phyloP scores from a whole-genome alignment of 2,113 vertebrate species.

The Mormyrus lacerda region DNA sequence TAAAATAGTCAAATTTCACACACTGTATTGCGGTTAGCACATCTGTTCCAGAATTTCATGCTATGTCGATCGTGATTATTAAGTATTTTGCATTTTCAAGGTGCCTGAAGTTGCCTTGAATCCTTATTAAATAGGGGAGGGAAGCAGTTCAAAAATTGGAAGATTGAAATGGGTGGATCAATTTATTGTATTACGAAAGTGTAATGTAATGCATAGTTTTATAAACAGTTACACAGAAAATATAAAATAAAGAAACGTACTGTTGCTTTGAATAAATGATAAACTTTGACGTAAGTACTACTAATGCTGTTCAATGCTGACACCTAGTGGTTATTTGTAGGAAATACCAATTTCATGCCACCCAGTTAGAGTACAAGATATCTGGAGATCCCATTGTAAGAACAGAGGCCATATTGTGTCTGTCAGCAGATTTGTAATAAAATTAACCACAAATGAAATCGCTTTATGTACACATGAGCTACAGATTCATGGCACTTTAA shows the following conservation, averaged over 20 bases:
- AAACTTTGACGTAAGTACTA: background rate
- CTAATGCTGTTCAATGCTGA: constrained; percentile 3
- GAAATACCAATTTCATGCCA: background rate
- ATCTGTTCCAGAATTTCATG: background rate
- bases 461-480: background rate
- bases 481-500: background rate
- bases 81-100: background rate
- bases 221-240: background rate
- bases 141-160: background rate
- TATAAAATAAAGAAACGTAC: background rate
- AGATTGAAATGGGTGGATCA: background rate
- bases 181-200: background rate
- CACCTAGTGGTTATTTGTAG: constrained; percentile 8
- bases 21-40: background rate
- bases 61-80: background rate
- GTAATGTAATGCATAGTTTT: background rate
- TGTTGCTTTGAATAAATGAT: background rate
- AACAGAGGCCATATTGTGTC: background rate
- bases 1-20: background rate
- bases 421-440: background rate
- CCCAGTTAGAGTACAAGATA: background rate
- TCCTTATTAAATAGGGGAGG: background rate
- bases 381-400: background rate
- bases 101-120: background rate
- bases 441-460: background rate